Conservation (phyloP, 92 coral and sea anemone genomes). For the Montipora capitata region DNA sequence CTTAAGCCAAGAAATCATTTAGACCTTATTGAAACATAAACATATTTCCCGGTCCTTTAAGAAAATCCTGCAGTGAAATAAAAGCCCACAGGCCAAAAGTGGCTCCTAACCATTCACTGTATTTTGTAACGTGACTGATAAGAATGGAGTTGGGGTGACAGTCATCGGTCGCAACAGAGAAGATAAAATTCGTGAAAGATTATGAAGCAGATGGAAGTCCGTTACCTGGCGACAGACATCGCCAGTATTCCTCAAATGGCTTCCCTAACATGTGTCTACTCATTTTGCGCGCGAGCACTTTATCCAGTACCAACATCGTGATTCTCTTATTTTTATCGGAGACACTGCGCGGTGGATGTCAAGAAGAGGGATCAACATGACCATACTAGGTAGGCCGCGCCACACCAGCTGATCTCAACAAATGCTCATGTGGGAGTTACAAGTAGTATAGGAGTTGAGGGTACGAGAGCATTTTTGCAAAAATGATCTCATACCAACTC, state of each 20-base stretch:
- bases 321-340: background rate
- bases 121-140: conserved; percentile 70
- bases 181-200: conserved; percentile 24
- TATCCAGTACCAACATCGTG: conserved; percentile 41
- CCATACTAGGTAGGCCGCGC: conserved; percentile 56
- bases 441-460: too few relatives aligned
- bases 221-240: conserved; percentile 5
- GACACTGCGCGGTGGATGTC: conserved; percentile 60
- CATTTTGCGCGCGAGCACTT: conserved; percentile 51
- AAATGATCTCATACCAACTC: too few relatives aligned
- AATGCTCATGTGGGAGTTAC: conserved; percentile 58
- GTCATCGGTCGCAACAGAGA: conserved; percentile 71
- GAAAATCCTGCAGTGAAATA: conserved; percentile 40
- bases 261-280: conserved; percentile 18
- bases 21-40: too few relatives aligned
- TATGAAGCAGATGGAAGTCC: conserved; percentile 6
- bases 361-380: conserved; percentile 31
- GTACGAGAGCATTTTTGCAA: too few relatives aligned
- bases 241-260: conserved; percentile 9
- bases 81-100: conserved; percentile 20
- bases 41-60: background rate
- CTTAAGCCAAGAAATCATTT: too few relatives aligned
- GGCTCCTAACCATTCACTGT: conserved; percentile 60
- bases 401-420: background rate
- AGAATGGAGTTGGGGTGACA: conserved; percentile 67